phyloP scores from a whole-genome alignment of 53 echinoderm and acorn worm species.

The Mesocentrotus franciscanus region DNA sequence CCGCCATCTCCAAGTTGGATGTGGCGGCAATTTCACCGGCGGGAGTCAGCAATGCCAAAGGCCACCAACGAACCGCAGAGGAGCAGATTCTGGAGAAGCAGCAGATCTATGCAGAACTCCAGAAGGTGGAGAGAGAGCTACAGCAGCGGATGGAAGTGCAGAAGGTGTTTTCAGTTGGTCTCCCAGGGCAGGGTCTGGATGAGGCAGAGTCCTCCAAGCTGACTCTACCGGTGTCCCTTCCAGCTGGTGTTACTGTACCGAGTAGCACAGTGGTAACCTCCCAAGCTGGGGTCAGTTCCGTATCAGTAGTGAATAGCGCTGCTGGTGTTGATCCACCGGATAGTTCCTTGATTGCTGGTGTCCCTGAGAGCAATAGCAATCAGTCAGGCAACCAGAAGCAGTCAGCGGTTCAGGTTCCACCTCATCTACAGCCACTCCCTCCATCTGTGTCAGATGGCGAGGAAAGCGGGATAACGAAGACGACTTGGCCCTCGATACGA shows the following conservation, averaged over 20 bases:
- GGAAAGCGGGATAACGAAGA: slow-evolving; percentile 72
- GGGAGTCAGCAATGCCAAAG: slow-evolving; percentile 43
- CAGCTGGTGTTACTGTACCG: slow-evolving; percentile 34
- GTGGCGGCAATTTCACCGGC: not conserved
- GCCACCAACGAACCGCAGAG: slow-evolving; percentile 74
- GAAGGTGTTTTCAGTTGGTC: slow-evolving; percentile 74
- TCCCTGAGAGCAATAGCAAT: slow-evolving; percentile 74
- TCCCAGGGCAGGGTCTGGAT: slow-evolving; percentile 71
- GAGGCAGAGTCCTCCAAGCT: slow-evolving; percentile 41
- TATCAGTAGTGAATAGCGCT: slow-evolving; percentile 49
- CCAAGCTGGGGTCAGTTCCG: slow-evolving; percentile 45
- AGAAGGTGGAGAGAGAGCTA: slow-evolving; percentile 91
- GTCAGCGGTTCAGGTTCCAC: slow-evolving; percentile 63
- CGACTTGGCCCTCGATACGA: slow-evolving; percentile 82
- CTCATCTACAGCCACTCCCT: slow-evolving; percentile 62
- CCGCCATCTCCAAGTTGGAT: slow-evolving; percentile 50
- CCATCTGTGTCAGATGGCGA: slow-evolving; percentile 63
- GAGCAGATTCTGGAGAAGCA: slow-evolving; percentile 99
- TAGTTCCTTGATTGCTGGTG: not conserved
- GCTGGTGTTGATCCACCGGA: slow-evolving; percentile 62
- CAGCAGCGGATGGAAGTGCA: slow-evolving; percentile 83
- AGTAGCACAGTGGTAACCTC: slow-evolving; percentile 36
- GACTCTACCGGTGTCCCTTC: slow-evolving; percentile 43
- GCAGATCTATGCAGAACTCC: slow-evolving; percentile 93
- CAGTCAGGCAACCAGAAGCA: slow-evolving; percentile 74